Base-by-base conservation (phyloP, 2,797 vertebrate species). In the Distichodus sexfasciatus region DNA sequence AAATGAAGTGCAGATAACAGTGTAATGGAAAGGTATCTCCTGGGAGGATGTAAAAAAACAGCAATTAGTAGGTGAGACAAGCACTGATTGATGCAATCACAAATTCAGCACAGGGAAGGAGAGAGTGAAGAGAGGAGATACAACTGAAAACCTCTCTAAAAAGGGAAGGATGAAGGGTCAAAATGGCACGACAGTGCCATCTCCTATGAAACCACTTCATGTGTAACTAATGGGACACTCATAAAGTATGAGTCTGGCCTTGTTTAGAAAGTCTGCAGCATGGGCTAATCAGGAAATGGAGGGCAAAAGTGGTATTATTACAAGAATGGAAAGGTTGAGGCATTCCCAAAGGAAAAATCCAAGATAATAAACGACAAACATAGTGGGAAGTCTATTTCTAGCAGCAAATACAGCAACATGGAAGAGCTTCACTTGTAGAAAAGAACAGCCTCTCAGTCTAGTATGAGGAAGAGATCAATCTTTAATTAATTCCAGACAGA, bases 191-290 rank as follows among this genome's bases (percentile, higher is more conserved):
- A 19, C 3, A 7, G 19, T 40, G 55, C 41, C 35, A 58, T 15
- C 21, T 58, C 4, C 19, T 11, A 41, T 5, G 14, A 58, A 55
- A 40, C 9, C 5, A 4, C 19, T 54, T 73, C 38, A 11, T 46
- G 11, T 66, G 36, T 60, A 23, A 40, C 26, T 29, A 53, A 47
- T 46, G 9, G 14, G 28, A 44, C 38, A 10, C 36, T 15, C 43
- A 60, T 28, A 66, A 72, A 53, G 38, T 38, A 66, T 66, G 5
- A 60, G 46, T 41, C 48, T 53, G 36, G 28, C 19, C 47, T 53
- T 70, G 65, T 60, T 62, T 44, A 17, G 53, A 23, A 70, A 54
- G 47, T 72, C 53, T 61, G 29, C 23, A 54, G 28, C 26, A 40
- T 53, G 15, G 54, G 38, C 31, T 62, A 48, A 57, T 63, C 50